Conservation (phyloP, 2,888 invertebrate species). For the Heliconius charithonia region DNA sequence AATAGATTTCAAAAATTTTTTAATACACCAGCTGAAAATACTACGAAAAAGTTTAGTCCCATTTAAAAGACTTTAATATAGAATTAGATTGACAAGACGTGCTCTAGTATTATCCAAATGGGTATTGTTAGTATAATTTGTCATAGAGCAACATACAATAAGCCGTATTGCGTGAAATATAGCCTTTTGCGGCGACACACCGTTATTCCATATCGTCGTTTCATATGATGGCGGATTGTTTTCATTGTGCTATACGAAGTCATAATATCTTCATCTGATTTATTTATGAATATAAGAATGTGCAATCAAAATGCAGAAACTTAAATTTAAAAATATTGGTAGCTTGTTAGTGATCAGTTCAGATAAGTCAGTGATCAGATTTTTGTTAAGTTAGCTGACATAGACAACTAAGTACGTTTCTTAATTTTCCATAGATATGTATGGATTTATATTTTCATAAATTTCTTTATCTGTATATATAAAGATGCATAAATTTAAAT, state of each 20-base stretch:
- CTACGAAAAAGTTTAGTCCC: neutral
- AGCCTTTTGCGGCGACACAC: conserved; percentile 59
- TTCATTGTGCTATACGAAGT: conserved; percentile 43
- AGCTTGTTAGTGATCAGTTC: no score
- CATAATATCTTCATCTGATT: conserved; percentile 18
- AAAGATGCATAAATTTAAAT: no score
- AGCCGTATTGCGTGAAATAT: conserved; percentile 65
- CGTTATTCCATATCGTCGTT: conserved; percentile 47
- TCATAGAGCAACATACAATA: conserved; percentile 68
- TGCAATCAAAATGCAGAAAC: neutral
- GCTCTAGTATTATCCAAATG: conserved; percentile 46
- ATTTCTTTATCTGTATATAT: no score
- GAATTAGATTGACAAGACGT: neutral
- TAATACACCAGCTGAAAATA: no score
- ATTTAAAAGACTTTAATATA: neutral
- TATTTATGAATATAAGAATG: neutral
- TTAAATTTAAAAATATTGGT: neutral
- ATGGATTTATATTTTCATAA: no score
- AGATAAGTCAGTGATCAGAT: no score
- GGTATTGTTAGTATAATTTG: conserved; percentile 61
- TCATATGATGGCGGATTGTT: conserved; percentile 38
- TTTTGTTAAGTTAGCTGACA: no score
- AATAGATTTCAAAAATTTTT: no score
- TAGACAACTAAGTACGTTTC: no score
- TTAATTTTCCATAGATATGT: no score